Evolutionary conservation across 2,797 vertebrate genomes (phyloP).

Genomic region (Chrysocyon brachyurus): DNA sequence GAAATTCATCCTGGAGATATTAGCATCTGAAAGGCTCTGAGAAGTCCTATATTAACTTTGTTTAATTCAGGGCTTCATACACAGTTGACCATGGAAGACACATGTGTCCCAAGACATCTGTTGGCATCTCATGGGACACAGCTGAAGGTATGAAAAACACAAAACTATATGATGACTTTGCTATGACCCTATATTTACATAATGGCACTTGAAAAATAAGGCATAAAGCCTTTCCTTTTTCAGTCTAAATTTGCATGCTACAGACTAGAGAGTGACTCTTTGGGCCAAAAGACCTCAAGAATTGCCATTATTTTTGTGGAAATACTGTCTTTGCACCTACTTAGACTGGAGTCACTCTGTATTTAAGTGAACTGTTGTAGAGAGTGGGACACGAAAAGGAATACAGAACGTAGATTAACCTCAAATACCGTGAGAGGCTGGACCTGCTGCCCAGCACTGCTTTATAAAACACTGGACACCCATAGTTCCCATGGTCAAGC

Average conservation of each 20-base stretch:
- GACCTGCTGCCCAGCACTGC: not conserved
- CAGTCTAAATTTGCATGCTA: not conserved
- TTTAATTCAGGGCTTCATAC: not conserved
- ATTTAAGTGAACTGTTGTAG: not conserved
- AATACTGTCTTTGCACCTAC: not conserved
- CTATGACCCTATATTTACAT: not conserved
- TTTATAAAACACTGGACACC: not conserved
- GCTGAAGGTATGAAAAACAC: not conserved
- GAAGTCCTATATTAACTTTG: constrained; percentile 25
- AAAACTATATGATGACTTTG: not conserved
- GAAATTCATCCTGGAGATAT: not conserved
- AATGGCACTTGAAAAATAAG: not conserved
- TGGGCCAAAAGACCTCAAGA: not conserved
- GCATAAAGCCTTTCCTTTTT: not conserved
- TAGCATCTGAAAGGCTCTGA: not conserved
- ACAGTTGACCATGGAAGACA: not conserved
- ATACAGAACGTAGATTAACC: not conserved
- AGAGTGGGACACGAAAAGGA: not conserved
- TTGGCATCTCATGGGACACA: not conserved
- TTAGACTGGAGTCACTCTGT: not conserved
- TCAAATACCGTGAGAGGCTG: not conserved
- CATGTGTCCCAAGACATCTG: not conserved
- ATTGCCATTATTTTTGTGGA: not conserved
- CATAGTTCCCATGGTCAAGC: not conserved
- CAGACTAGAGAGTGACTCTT: not conserved